Conservation (phyloP, 2,888 invertebrate species). For the Allygus modestus region DNA sequence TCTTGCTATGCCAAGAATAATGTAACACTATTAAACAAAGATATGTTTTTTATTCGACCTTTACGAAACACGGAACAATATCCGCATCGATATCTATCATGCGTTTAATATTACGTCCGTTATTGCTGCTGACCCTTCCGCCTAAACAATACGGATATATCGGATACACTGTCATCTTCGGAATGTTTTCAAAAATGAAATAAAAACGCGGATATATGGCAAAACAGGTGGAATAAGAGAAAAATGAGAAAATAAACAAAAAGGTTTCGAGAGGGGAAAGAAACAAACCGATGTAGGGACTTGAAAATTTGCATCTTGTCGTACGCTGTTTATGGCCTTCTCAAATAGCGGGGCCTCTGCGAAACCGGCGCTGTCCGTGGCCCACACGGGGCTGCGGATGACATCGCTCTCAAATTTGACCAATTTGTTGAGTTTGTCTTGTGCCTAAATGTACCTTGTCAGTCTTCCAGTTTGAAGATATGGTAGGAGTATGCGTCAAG, state of each 20-base stretch:
- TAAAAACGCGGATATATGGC: constrained; percentile 65
- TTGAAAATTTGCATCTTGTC: constrained; percentile 65
- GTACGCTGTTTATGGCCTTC: constrained; percentile 54
- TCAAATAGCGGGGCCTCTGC: constrained; percentile 38
- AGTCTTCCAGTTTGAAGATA: background rate
- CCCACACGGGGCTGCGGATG: background rate
- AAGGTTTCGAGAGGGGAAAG: constrained; percentile 52
- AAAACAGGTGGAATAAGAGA: constrained; percentile 64
- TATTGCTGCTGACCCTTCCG: background rate
- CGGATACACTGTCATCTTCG: constrained; percentile 29
- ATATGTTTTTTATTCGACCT: no score
- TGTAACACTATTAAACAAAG: no score
- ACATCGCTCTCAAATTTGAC: background rate
- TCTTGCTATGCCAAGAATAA: no score
- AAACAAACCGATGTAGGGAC: constrained; percentile 62
- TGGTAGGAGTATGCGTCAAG: constrained; percentile 19
- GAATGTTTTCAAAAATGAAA: constrained; percentile 56
- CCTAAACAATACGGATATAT: background rate
- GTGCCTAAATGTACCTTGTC: background rate
- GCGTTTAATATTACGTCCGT: no score
- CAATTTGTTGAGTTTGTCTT: background rate
- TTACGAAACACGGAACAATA: no score
- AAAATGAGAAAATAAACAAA: constrained; percentile 58
- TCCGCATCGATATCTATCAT: no score
- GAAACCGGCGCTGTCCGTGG: constrained; percentile 5